phyloP scores from a whole-genome alignment of 2,113 vertebrate genomes.

The Orycteropus afer region DNA sequence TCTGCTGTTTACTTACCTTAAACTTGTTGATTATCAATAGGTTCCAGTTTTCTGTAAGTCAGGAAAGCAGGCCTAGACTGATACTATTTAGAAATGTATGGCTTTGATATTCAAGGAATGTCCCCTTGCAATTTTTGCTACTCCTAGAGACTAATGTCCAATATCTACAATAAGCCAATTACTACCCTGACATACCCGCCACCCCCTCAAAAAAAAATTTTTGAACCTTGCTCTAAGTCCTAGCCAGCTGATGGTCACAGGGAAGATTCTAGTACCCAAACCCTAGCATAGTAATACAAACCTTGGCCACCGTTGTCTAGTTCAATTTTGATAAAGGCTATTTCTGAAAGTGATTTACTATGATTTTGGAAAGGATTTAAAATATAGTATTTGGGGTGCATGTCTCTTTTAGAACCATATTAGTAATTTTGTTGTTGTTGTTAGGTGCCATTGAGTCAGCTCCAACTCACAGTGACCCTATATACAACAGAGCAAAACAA shows the following conservation, averaged over 20 bases:
- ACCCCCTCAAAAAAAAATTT: neutral
- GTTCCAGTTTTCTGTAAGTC: neutral
- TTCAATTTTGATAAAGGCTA: neutral
- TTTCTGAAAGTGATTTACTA: neutral
- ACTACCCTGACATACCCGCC: no score
- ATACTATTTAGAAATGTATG: neutral
- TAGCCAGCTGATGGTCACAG: neutral
- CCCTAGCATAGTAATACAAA: neutral
- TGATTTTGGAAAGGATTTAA: constrained; percentile 18
- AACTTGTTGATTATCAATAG: neutral
- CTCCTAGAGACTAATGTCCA: neutral
- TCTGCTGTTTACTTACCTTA: constrained; percentile 17
- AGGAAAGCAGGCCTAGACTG: neutral
- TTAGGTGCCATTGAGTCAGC: no score
- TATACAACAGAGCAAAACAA: no score
- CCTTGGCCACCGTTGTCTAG: no score
- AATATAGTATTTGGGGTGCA: neutral
- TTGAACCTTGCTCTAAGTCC: neutral
- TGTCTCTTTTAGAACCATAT: neutral
- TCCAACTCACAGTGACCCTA: no score
- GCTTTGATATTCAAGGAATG: neutral
- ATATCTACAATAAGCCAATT: neutral
- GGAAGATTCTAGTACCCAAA: neutral
- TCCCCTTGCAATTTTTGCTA: neutral
- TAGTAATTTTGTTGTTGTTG: no score